Evolutionary conservation across 2,888 invertebrate species (phyloP), one percentile per base, ranked within the genome.

Genomic region (Latheticus oryzae): DNA sequence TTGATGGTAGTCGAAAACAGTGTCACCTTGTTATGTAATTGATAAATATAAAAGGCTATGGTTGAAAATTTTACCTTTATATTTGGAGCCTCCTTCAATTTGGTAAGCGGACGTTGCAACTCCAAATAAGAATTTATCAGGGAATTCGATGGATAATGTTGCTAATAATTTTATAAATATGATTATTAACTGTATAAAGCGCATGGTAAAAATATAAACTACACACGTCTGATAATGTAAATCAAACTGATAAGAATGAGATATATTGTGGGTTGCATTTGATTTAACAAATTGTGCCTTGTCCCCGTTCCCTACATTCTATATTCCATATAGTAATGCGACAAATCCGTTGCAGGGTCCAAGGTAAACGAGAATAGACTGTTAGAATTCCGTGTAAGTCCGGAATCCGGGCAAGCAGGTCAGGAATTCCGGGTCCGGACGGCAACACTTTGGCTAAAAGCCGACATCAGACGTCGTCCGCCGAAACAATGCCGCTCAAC

Each of bases 321-420:
- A 7, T 28, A 11, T 28, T 28, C 9, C 8, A 28, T 7, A 28
- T 28, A n/a, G 19, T 50, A 50, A 50, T 50, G 13, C 50, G 9
- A 50, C 37, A 38, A 50, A 50, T 50, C 50, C 38, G 50, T 76
- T 79, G 19, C 83, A 94, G 94, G 94, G 71, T 87, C 87, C 68
- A 87, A 87, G 73, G 82, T 93, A 71, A 93, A 93, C 76, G 90
- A 91, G 43, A 93, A 94, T 78, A 87, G 90, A 54, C 82, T 94
- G 69, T 84, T 95, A 68, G 93, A 94, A 78, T 95, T 95, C 80
- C 86, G 90, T 51, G 86, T 90, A 72, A 85, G 87, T 63, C 83
- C 83, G 65, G 86, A 87, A 54, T 69, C 71, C 7, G 72, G 73
- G 26, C 74, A 72, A 68, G 80, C 80, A 40, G 78, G 83, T 75